These are phyloP conservation scores for Pammene fasciana DNA, from an alignment of 2,888 invertebrate genomes.

Conservation along the genomic window DNA sequence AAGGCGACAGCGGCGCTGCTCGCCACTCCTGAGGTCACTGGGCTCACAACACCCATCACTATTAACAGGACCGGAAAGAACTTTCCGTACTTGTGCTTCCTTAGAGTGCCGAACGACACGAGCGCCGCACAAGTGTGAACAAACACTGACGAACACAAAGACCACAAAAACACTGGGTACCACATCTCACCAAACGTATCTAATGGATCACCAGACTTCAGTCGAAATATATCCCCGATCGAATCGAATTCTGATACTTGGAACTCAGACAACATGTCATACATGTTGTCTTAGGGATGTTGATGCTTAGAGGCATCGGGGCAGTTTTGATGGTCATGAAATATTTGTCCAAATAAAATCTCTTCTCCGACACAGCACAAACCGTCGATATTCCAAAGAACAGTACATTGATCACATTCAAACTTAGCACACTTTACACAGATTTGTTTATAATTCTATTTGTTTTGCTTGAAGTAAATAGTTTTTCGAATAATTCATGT, in stretches of 20 bases:
- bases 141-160: constrained; percentile 95
- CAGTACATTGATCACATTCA: constrained; percentile 25
- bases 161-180: constrained; percentile 98
- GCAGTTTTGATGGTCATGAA: constrained; percentile 59
- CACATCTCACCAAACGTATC: constrained; percentile 95
- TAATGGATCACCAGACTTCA: constrained; percentile 86
- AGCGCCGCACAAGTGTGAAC: constrained; percentile 95
- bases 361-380: constrained; percentile 33
- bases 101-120: constrained; percentile 94
- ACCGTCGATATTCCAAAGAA: constrained; percentile 21
- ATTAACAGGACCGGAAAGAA: constrained; percentile 95
- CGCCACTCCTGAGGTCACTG: constrained; percentile 93
- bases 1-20: constrained; percentile 97
- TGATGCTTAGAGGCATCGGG: constrained; percentile 76
- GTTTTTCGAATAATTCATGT: constrained; percentile 1
- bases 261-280: constrained; percentile 84
- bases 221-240: constrained; percentile 86
- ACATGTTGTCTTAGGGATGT: constrained; percentile 75
- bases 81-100: constrained; percentile 97
- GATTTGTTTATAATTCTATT: not conserved
- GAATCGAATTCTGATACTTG: constrained; percentile 86
- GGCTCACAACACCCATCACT: constrained; percentile 94
- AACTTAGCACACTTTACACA: constrained; percentile 2
- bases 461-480: not conserved
- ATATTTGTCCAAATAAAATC: constrained; percentile 45